Percentiles rank a stretch among this genome's conserved stretches.
These are phyloP conservation scores for Mythimna pallens DNA, from an alignment of 2,888 invertebrate species.

Conservation along the genomic window DNA sequence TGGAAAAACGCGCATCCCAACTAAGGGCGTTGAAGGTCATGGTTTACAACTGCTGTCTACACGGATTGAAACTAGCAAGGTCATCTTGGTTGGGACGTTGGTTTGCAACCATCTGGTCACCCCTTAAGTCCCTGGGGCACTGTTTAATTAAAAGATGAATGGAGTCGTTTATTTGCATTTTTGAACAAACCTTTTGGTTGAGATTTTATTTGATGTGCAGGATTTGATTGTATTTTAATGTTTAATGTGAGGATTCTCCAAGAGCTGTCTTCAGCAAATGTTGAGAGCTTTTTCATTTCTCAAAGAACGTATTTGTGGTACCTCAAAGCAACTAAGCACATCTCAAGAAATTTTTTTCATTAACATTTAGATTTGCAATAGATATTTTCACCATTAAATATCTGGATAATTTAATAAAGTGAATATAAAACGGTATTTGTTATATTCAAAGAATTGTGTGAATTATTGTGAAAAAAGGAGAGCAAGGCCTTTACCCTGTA, in stretches of 20 bases:
- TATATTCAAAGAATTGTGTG: not conserved
- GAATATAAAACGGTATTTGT: not conserved
- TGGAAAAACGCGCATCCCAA: too few species aligned
- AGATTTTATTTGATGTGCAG: slow-evolving; percentile 8
- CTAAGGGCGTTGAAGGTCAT: too few species aligned
- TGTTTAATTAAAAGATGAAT: slow-evolving; percentile 40
- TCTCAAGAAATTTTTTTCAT: not conserved
- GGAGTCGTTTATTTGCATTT: slow-evolving; percentile 25
- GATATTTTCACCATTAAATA: not conserved
- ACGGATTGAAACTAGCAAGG: too few species aligned
- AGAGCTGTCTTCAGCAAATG: not conserved
- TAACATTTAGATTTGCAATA: too few species aligned
- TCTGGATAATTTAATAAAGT: not conserved
- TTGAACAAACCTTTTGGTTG: not conserved
- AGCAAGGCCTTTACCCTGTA: too few species aligned
- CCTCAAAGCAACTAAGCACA: not conserved
- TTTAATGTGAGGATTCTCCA: not conserved
- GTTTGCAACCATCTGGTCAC: too few species aligned
- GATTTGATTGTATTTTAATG: slow-evolving; percentile 16
- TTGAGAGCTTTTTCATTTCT: not conserved
- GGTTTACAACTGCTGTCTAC: too few species aligned
- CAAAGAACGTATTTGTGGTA: not conserved
- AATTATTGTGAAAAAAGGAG: too few species aligned
- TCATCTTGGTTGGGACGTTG: too few species aligned
- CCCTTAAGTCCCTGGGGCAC: slow-evolving; percentile 17